Evolutionary conservation across 1,140 invertebrate genomes (phyloP), one percentile per base, ranked within the genome.

Genomic region (Penaeus indicus): DNA sequence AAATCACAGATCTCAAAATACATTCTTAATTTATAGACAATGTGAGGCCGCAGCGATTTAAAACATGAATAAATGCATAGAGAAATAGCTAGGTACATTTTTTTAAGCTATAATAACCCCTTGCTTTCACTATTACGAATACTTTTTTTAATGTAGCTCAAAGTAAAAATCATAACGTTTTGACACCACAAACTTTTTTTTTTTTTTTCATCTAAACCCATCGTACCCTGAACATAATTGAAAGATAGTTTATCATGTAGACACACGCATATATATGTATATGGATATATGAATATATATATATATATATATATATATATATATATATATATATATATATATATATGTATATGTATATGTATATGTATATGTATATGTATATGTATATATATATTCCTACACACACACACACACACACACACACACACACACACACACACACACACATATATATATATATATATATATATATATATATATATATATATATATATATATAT

Each of bases 321-420:
- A 72, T 72, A 72, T 72, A 72, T 72, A 22, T 72, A 72, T 72
- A 72, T 72, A 72, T 72, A 72, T 72, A 72, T 72, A 72, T 72
- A 72, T 72, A 72, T 25, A 32, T 72, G 7, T 25, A 4, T 16
- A 25, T 13, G 11, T 8, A 38, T 11, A n/a, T 16, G 25, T 16
- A 75, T 1, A n/a, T 16, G 25, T 16, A n/a, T 1, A 18, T 5
- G 13, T 16, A 5, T 16, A 75, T 11, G 19, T 13, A 54, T 54
- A 54, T 54, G 10, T 54, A 54, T 54, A 54, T 2, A 54, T 16
- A 54, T 16, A 54, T 54, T 16, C 16, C 8, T 16, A 54, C 16
- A 54, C 10, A 0, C 0, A 54, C 16, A 54, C 16, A 54, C 16
- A 13, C 16, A 54, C 16, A 54, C 16, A 54, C 16, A 54, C 16